Percentiles rank a stretch among this genome's conserved stretches.
Conservation (phyloP, 1,140 invertebrate species). For the Hydropsyche tenuis region DNA sequence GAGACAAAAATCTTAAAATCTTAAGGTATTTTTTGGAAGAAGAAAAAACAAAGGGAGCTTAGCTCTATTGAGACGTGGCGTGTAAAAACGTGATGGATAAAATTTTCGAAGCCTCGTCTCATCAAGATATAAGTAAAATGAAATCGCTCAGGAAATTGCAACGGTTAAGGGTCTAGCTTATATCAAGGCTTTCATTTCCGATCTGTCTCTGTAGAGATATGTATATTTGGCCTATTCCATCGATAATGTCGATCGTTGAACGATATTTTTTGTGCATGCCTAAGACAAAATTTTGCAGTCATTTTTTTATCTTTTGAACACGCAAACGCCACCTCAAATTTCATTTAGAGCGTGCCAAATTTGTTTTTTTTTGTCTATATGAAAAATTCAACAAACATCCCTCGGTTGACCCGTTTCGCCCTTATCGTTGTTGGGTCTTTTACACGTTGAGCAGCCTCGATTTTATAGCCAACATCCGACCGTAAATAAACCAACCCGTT, state of each 20-base stretch:
- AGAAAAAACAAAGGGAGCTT: no score
- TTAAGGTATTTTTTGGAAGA: neutral
- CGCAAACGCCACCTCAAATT: no score
- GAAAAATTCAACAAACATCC: no score
- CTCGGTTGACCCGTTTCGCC: neutral
- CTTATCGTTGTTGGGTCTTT: constrained; percentile 4
- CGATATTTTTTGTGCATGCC: no score
- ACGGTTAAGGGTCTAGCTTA: neutral
- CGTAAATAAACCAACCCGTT: neutral
- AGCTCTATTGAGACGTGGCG: constrained; percentile 5
- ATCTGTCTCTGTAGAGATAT: neutral
- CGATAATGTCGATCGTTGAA: no score
- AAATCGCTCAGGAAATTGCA: constrained; percentile 8
- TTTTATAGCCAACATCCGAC: neutral
- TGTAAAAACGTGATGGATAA: neutral
- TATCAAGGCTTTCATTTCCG: constrained; percentile 10
- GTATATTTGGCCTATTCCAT: neutral
- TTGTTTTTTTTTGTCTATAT: no score
- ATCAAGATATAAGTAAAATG: neutral
- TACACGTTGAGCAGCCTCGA: neutral
- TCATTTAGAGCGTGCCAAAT: no score
- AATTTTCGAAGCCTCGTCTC: neutral
- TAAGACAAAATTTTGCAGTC: no score
- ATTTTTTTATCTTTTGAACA: no score
- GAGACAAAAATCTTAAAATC: neutral